Base-by-base conservation (phyloP, 2,888 invertebrate species). In the Ormyrus thymus region DNA sequence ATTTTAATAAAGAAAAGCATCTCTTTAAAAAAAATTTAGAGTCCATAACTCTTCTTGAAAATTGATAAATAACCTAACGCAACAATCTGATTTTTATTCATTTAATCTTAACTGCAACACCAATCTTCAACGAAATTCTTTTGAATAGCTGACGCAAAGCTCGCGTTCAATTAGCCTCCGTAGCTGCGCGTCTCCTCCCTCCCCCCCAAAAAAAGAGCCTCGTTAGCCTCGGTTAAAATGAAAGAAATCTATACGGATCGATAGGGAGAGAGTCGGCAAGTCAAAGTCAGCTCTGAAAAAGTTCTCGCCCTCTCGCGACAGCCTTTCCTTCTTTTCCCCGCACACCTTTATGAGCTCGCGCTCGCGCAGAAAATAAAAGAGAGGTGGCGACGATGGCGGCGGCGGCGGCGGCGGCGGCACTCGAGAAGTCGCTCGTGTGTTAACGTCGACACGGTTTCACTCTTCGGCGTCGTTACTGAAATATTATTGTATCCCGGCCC, bases 371-470 rank as follows among this genome's bases (percentile, higher is more conserved):
- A 61, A 78, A 68, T 48, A 68, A 69, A 64, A 62, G n/a, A 51
- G 46, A 50, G 10, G 45, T 15, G 55, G n/a, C 29, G 15, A 4
- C n/a, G 46, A 10, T 6, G 7, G 43, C 7, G 64, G 29, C 10
- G 9, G 13, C 45, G 46, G 68, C 71, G n/a, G 6, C 10, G 56
- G 45, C 29, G 2, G 29, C 9, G 11, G 70, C 73, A 73, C 80
- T 80, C 64, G 76, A 58, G 66, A 68, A 76, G 73, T 76, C 77
- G 77, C 74, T 80, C 80, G 77, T 77, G 80, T 77, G 77, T 80
- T 80, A 77, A 80, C 77, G 65, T 70, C 77, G 77, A 80, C 80
- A 80, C 70, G 80, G 77, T 80, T 80, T 80, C 80, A 80, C 80
- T 80, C 80, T 80, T 74, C 70, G 80, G 50, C 74, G 71, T 77